These are phyloP conservation scores for Opisthocomus hoazin DNA, from an alignment of 2,113 vertebrate genomes.

Conservation along the genomic window DNA sequence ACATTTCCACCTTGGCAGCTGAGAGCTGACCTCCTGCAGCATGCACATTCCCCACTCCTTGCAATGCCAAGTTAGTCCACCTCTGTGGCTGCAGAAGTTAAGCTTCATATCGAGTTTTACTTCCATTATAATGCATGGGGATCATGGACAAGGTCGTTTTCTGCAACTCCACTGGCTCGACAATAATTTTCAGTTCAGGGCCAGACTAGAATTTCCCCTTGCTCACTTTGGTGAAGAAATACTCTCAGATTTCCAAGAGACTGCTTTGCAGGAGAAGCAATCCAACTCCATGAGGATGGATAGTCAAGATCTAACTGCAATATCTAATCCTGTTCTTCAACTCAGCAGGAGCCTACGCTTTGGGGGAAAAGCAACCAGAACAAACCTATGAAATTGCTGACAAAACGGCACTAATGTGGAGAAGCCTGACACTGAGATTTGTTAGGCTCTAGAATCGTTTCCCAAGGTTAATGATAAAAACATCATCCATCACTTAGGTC, in stretches of 20 bases:
- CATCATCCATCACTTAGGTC: slow-evolving; percentile 32
- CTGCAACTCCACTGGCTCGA: neutral
- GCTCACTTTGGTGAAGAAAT: neutral
- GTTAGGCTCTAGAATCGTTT: neutral
- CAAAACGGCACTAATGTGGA: neutral
- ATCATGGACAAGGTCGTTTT: neutral
- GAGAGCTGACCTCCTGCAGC: neutral
- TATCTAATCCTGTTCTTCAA: neutral
- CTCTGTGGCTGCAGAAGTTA: neutral
- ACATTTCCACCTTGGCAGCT: neutral
- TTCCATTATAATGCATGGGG: neutral
- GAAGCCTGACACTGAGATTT: slow-evolving; percentile 26
- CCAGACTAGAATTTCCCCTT: neutral
- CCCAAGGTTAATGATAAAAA: slow-evolving; percentile 56
- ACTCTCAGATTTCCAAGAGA: neutral
- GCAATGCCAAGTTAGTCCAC: neutral
- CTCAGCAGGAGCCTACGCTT: neutral
- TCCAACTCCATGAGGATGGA: neutral
- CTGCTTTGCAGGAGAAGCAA: neutral
- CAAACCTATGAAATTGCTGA: neutral
- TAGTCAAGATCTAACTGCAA: neutral
- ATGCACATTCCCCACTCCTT: fast-evolving
- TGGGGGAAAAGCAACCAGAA: neutral
- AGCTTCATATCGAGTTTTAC: neutral
- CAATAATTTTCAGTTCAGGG: neutral